These are phyloP conservation scores for Sinonovacula constricta DNA, from an alignment of 1,140 invertebrate genomes.

Conservation along the genomic window DNA sequence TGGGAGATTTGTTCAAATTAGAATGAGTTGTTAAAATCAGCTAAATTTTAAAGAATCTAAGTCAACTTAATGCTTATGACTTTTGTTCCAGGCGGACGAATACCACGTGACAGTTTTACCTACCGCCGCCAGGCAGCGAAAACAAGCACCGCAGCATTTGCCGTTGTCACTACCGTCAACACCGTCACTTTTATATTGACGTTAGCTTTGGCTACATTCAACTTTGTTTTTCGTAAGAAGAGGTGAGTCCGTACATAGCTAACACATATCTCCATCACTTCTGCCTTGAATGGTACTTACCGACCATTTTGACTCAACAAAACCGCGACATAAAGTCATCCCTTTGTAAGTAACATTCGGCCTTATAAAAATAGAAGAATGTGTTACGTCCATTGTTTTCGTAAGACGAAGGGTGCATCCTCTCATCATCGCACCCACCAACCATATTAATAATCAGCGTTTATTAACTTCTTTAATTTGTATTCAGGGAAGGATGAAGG, in stretches of 20 bases:
- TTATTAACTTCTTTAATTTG: too few relatives aligned
- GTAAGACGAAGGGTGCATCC: too few relatives aligned
- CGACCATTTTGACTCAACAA: background rate
- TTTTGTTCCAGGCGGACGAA: background rate
- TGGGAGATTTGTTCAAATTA: too few relatives aligned
- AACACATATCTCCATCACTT: background rate
- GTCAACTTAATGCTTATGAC: too few relatives aligned
- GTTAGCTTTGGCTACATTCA: background rate
- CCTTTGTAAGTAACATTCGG: background rate
- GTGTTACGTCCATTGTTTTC: background rate
- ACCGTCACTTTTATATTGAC: background rate
- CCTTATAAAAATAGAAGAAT: background rate
- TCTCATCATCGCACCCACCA: too few relatives aligned
- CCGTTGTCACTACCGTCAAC: background rate
- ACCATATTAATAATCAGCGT: too few relatives aligned
- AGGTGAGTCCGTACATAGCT: background rate
- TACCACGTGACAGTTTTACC: background rate
- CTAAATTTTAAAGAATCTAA: too few relatives aligned
- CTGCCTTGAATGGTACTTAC: background rate
- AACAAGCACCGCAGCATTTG: background rate
- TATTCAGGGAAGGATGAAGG: too few relatives aligned
- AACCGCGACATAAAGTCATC: background rate
- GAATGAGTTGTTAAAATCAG: too few relatives aligned
- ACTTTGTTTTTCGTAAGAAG: background rate
- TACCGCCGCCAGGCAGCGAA: background rate